Percentiles rank a stretch among this genome's conserved stretches.
Conservation (phyloP, 2,797 vertebrate genomes). For the Pangasius macronema region DNA sequence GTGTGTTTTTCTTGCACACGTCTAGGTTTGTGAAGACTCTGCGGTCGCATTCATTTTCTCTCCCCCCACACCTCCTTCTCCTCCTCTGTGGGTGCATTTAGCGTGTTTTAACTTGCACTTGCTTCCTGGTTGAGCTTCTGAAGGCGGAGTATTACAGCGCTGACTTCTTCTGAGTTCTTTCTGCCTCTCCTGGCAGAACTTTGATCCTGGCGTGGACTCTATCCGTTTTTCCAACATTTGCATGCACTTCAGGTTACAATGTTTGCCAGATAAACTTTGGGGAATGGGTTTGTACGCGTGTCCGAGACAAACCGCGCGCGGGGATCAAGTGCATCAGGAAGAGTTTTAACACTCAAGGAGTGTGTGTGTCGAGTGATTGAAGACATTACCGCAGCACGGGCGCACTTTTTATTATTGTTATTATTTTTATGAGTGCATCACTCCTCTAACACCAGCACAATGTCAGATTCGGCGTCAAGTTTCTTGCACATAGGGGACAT, state of each 20-base stretch:
- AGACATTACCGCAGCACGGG: neutral
- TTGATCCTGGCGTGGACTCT: neutral
- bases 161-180: slow-evolving; percentile 9
- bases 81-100: slow-evolving; percentile 21
- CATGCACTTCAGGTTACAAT: neutral
- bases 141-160: slow-evolving; percentile 11
- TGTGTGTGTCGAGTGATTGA: neutral
- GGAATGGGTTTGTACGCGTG: slow-evolving; percentile 36
- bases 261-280: neutral
- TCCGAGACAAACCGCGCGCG: slow-evolving; percentile 11
- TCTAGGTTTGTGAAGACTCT: neutral
- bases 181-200: neutral
- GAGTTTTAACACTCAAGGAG: slow-evolving; percentile 38
- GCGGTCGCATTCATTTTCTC: slow-evolving; percentile 30
- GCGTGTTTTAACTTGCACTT: slow-evolving; percentile 57
- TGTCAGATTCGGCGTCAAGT: slow-evolving; percentile 93
- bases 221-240: neutral
- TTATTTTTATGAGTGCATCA: neutral
- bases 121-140: slow-evolving; percentile 62
- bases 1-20: neutral
- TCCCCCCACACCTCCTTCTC: too few relatives aligned
- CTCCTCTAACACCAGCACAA: slow-evolving; percentile 56
- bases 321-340: slow-evolving; percentile 49
- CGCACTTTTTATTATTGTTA: neutral
- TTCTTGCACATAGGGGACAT: slow-evolving; percentile 97